Evolutionary conservation across 2,888 invertebrate genomes (phyloP).

Genomic region (Harmothoe impar): DNA sequence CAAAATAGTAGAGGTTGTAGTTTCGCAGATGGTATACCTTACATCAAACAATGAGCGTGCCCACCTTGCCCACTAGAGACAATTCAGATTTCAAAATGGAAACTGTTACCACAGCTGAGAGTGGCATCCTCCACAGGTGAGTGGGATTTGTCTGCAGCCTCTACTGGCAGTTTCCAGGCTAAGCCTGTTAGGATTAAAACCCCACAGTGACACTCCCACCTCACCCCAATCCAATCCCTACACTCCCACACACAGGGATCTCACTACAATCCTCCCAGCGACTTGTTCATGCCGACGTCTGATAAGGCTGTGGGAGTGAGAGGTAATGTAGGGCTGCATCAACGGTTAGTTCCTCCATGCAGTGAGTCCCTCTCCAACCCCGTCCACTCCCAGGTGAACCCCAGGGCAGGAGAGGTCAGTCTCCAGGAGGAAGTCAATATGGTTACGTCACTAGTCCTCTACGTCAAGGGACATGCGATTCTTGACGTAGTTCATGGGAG

Average conservation of each 20-base stretch:
- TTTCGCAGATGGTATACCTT: no score
- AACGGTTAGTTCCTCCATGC: no score
- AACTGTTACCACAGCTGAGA: not conserved
- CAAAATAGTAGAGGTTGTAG: no score
- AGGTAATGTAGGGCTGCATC: not conserved
- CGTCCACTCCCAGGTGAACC: not conserved
- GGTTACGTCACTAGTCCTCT: not conserved
- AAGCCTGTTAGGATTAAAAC: not conserved
- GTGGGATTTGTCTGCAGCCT: not conserved
- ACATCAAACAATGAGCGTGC: no score
- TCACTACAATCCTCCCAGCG: not conserved
- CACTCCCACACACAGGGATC: not conserved
- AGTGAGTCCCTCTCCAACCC: not conserved
- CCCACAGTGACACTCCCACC: not conserved
- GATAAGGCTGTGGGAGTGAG: not conserved
- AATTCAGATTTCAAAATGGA: not conserved
- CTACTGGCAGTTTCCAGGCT: not conserved
- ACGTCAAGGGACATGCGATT: not conserved
- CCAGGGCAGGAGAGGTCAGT: not conserved
- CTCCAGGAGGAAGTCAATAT: not conserved
- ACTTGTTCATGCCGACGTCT: not conserved
- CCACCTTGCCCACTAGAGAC: no score
- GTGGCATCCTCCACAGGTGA: not conserved
- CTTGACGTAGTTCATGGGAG: not conserved
- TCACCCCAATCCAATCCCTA: not conserved